phyloP scores from a whole-genome alignment of 2,797 vertebrate genomes.

The Chelon auratus region DNA sequence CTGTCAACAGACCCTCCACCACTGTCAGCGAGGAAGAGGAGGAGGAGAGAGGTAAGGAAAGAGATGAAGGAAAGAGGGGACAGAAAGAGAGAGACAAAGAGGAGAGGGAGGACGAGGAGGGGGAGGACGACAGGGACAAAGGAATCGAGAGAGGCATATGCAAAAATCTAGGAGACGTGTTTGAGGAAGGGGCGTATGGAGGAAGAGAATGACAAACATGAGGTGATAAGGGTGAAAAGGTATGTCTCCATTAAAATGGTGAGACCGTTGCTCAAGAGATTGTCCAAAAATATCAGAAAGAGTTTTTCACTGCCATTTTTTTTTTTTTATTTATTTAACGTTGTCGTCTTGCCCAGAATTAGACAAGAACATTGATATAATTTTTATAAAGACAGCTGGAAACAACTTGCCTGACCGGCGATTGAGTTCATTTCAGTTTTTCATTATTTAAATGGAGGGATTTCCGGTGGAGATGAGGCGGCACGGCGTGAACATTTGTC shows the following conservation, averaged over 20 bases:
- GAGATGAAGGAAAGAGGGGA: background rate
- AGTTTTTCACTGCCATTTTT: slow-evolving; percentile 1
- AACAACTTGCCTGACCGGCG: no score
- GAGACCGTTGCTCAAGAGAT: background rate
- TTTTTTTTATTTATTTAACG: no score
- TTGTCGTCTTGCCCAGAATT: background rate
- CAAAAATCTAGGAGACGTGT: no score
- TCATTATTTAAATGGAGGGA: no score
- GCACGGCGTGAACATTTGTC: no score
- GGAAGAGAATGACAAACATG: no score
- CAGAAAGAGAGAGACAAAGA: background rate
- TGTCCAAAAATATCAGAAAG: background rate
- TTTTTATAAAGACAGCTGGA: no score
- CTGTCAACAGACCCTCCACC: slow-evolving; percentile 61
- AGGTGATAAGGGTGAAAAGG: background rate
- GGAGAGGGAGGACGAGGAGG: background rate
- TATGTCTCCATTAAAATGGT: background rate
- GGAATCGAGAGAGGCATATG: background rate
- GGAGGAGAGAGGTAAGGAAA: background rate
- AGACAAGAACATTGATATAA: no score
- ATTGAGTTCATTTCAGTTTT: no score
- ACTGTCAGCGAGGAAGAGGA: slow-evolving; percentile 20
- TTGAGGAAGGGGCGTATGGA: no score
- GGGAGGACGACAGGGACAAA: background rate
- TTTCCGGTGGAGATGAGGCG: no score